Percentiles rank a stretch among this genome's conserved stretches.
phyloP scores from a whole-genome alignment of 2,888 invertebrate species.

The Caenorhabditis plicata region DNA sequence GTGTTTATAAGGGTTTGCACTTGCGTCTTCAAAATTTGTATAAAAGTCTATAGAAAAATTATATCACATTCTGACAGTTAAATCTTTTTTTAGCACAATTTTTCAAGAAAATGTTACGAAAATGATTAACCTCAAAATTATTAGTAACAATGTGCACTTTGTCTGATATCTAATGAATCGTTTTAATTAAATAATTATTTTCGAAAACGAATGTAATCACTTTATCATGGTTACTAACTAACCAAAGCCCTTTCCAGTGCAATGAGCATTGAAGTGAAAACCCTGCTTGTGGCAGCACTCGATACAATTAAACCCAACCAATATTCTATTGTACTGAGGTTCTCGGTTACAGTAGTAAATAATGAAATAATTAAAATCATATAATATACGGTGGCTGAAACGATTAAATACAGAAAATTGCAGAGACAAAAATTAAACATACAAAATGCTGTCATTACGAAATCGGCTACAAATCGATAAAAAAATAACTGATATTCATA shows the following conservation, averaged over 20 bases:
- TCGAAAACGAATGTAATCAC: background rate
- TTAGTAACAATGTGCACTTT: too few species aligned
- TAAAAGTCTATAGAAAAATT: too few species aligned
- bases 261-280: conserved; percentile 12
- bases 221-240: too few species aligned
- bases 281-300: conserved; percentile 11
- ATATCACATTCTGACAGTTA: too few species aligned
- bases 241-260: conserved; percentile 8
- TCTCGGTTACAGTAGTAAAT: conserved; percentile 1
- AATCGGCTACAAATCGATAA: conserved; percentile 11
- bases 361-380: conserved; percentile 8
- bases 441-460: conserved; percentile 15
- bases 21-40: too few species aligned
- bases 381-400: conserved; percentile 11
- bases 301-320: conserved; percentile 12
- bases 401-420: background rate
- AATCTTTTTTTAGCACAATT: too few species aligned
- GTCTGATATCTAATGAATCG: too few species aligned
- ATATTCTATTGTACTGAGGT: conserved; percentile 4
- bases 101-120: too few species aligned
- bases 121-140: too few species aligned
- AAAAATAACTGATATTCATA: conserved; percentile 18
- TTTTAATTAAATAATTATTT: too few species aligned
- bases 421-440: background rate
- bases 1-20: too few species aligned